Evolutionary conservation across 2,888 invertebrate genomes (phyloP).

Genomic region (Hemicrepidius hirtus): DNA sequence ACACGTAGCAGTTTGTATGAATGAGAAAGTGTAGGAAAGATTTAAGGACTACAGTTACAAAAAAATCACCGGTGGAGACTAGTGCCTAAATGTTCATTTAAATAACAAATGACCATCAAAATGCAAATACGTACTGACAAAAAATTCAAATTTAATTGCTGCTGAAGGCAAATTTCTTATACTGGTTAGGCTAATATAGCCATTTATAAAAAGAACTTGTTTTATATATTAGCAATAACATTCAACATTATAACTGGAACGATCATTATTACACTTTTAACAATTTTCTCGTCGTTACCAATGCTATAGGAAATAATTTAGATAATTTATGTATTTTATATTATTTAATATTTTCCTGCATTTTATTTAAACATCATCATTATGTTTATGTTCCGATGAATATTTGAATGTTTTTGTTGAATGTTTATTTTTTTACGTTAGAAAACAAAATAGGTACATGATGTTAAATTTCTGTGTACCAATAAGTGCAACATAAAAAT

Average conservation of each 20-base stretch:
- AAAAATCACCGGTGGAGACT: not conserved
- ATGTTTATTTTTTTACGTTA: too few relatives aligned
- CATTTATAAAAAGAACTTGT: constrained; percentile 36
- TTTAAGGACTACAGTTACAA: constrained; percentile 2
- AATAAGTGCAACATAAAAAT: too few relatives aligned
- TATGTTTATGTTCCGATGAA: not conserved
- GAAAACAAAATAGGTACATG: too few relatives aligned
- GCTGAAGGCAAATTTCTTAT: constrained; percentile 24
- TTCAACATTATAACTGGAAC: constrained; percentile 31
- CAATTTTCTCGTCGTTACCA: constrained; percentile 38
- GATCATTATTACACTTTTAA: constrained; percentile 38
- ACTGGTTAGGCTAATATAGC: constrained; percentile 33
- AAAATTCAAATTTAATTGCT: constrained; percentile 31
- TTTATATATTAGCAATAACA: constrained; percentile 37
- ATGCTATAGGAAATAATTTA: constrained; percentile 21
- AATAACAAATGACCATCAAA: constrained; percentile 20
- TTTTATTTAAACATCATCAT: not conserved
- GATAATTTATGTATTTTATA: constrained; percentile 20
- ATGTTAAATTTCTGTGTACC: too few relatives aligned
- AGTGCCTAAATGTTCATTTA: constrained; percentile 7
- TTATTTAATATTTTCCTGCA: constrained; percentile 14
- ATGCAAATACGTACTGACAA: constrained; percentile 18
- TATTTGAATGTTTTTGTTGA: not conserved
- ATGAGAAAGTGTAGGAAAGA: constrained; percentile 11
- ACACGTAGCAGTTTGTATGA: not conserved